Evolutionary conservation across 1,140 invertebrate genomes (phyloP).

Genomic region (Temnothorax longispinosus): DNA sequence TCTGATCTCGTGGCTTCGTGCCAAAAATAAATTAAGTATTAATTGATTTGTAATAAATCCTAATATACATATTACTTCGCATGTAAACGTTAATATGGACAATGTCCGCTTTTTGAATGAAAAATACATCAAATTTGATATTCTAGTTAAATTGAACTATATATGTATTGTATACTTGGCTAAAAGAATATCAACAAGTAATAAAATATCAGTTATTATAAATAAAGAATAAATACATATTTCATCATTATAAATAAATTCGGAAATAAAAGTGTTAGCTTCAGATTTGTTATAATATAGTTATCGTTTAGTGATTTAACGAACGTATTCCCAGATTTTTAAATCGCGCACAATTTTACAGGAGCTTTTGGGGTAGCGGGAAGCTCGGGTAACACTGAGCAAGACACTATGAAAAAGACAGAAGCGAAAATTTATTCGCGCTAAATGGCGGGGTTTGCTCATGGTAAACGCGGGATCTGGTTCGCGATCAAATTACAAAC

Average conservation of each 20-base stretch:
- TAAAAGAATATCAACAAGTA: background rate
- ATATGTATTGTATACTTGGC: background rate
- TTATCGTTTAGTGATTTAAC: background rate
- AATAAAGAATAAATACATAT: too few species aligned
- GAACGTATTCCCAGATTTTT: conserved; percentile 23
- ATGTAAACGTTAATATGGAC: too few species aligned
- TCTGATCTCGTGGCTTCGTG: background rate
- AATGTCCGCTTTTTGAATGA: background rate
- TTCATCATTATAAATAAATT: background rate
- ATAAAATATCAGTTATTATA: background rate
- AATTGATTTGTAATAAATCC: conserved; percentile 65
- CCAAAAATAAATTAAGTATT: conserved; percentile 60
- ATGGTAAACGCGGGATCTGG: conserved; percentile 69
- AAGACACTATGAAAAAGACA: conserved; percentile 6
- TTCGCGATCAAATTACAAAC: conserved; percentile 70
- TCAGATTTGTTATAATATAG: background rate
- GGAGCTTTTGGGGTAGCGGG: background rate
- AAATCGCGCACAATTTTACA: background rate
- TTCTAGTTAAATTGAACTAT: background rate
- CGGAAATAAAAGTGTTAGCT: background rate
- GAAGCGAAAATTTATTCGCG: conserved; percentile 63
- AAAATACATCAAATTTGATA: background rate
- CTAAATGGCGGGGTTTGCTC: conserved; percentile 65
- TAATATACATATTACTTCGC: background rate
- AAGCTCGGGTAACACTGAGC: background rate